Evolutionary conservation across 2,888 invertebrate species (phyloP).

Genomic region (Hypomecis atomaria): DNA sequence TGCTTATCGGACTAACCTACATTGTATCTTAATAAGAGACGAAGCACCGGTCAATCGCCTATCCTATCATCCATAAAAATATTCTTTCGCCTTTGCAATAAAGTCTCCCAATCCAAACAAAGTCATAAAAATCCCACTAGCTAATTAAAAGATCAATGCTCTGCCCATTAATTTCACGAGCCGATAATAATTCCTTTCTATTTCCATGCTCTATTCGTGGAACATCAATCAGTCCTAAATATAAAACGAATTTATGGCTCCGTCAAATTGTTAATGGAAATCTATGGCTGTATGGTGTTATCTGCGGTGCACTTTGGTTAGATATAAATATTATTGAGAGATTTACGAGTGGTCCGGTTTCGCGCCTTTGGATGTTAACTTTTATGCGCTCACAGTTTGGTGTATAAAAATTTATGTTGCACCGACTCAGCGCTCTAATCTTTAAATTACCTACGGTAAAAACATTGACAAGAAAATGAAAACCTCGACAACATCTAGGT

Average conservation of each 20-base stretch:
- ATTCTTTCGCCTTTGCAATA: slow-evolving; percentile 16
- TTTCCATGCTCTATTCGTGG: slow-evolving; percentile 46
- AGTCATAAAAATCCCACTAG: slow-evolving; percentile 38
- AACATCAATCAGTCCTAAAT: slow-evolving; percentile 57
- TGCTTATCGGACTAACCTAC: too few relatives aligned
- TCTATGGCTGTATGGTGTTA: slow-evolving; percentile 48
- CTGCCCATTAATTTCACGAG: slow-evolving; percentile 40
- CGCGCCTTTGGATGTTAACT: not conserved
- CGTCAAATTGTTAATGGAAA: slow-evolving; percentile 53
- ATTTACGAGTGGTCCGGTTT: slow-evolving; percentile 6
- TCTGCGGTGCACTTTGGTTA: slow-evolving; percentile 48
- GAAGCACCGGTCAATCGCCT: too few relatives aligned
- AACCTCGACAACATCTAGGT: too few relatives aligned
- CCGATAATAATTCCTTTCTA: slow-evolving; percentile 40
- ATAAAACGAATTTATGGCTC: slow-evolving; percentile 46
- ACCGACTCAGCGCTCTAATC: too few relatives aligned
- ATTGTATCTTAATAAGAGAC: too few relatives aligned
- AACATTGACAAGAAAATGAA: too few relatives aligned
- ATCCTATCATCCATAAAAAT: not conserved
- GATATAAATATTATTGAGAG: slow-evolving; percentile 44
- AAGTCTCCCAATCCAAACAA: slow-evolving; percentile 34
- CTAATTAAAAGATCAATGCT: slow-evolving; percentile 51
- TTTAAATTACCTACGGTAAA: too few relatives aligned
- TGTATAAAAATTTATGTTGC: too few relatives aligned
- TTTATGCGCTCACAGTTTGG: not conserved